Percentiles rank a stretch among this genome's conserved stretches.
phyloP scores from a whole-genome alignment of 2,797 vertebrate species.

The Podargus strigoides region DNA sequence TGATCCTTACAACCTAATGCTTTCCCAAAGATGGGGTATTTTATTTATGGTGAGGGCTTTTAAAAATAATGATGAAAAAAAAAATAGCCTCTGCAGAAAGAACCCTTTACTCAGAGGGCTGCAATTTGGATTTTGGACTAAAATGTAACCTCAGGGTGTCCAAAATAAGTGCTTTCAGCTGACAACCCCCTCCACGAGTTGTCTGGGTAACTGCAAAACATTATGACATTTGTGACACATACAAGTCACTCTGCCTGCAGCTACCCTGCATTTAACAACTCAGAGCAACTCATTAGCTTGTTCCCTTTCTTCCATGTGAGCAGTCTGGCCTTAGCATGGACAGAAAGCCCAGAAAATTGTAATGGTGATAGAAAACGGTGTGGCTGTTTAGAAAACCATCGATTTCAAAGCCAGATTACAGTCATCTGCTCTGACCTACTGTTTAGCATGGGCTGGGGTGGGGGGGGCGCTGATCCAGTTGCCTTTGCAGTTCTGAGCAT shows the following conservation, averaged over 20 bases:
- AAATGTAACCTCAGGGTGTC: slow-evolving; percentile 4
- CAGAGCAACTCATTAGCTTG: slow-evolving; percentile 36
- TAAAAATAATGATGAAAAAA: background rate
- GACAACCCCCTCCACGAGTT: slow-evolving; percentile 19
- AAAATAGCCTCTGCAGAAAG: background rate
- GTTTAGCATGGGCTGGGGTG: background rate
- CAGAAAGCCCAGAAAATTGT: slow-evolving; percentile 1
- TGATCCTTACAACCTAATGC: background rate
- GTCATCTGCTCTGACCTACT: background rate
- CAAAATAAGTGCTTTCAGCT: background rate
- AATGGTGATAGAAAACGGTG: background rate
- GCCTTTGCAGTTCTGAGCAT: background rate
- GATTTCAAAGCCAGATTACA: background rate
- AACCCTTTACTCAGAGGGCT: background rate
- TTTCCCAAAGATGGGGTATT: background rate
- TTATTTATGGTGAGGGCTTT: background rate
- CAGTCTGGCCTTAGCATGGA: background rate
- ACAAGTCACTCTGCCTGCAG: background rate
- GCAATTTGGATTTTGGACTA: background rate
- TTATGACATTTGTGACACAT: slow-evolving; percentile 14
- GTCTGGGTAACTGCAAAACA: slow-evolving; percentile 30
- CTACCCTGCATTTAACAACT: slow-evolving; percentile 40
- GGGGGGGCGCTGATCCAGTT: background rate
- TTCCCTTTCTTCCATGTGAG: background rate
- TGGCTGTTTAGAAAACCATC: background rate